Percentiles rank a stretch among this genome's conserved stretches.
These are phyloP conservation scores for Galerucella calmariensis DNA, from an alignment of 2,888 invertebrate species.

Conservation along the genomic window DNA sequence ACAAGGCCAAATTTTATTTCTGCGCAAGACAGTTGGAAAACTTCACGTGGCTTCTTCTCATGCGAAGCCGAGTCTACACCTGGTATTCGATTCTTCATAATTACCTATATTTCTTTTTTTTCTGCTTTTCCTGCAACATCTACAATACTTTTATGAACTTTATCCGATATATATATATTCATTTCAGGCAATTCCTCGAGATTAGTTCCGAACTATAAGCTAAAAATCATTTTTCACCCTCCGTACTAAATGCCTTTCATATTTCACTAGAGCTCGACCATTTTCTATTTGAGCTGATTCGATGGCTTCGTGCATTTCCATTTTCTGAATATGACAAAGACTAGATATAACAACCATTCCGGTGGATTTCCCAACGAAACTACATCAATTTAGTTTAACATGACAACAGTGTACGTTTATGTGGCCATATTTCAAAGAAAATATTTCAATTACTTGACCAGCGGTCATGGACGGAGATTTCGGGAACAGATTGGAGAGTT, in stretches of 20 bases:
- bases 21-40: no score
- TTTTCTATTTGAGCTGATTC: constrained; percentile 29
- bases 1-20: no score
- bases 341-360: constrained; percentile 36
- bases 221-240: constrained; percentile 15
- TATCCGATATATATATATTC: no score
- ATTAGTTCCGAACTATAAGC: constrained; percentile 9
- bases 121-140: no score
- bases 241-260: constrained; percentile 19
- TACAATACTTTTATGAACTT: no score
- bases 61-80: no score
- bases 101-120: no score
- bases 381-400: constrained; percentile 64
- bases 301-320: constrained; percentile 36
- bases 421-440: constrained; percentile 60
- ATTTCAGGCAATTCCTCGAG: not conserved
- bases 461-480: constrained; percentile 39
- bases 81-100: no score
- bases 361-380: constrained; percentile 41
- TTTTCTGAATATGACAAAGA: constrained; percentile 37
- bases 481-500: not conserved
- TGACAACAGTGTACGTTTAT: constrained; percentile 59
- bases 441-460: constrained; percentile 64
- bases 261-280: constrained; percentile 20
- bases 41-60: no score